phyloP scores from a whole-genome alignment of 2,888 invertebrate genomes.

The Hesperia comma region DNA sequence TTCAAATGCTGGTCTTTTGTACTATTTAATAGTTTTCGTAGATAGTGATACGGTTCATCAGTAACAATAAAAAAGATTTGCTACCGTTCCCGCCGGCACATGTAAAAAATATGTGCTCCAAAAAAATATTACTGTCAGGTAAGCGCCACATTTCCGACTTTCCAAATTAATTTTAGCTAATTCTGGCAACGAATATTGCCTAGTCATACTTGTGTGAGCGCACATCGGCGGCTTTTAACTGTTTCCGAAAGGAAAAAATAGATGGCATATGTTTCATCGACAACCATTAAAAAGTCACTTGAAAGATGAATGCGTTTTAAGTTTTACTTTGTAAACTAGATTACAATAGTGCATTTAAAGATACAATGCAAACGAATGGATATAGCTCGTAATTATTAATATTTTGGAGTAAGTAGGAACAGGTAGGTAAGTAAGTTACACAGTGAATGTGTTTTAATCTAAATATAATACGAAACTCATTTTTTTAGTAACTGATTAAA shows the following conservation, averaged over 20 bases:
- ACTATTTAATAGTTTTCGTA: slow-evolving; percentile 60
- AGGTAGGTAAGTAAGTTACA: no score
- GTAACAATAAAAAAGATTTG: slow-evolving; percentile 70
- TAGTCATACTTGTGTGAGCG: slow-evolving; percentile 73
- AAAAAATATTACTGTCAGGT: slow-evolving; percentile 70
- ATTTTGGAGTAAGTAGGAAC: neutral
- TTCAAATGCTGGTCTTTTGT: slow-evolving; percentile 40
- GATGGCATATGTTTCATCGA: slow-evolving; percentile 68
- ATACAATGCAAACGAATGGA: slow-evolving; percentile 31
- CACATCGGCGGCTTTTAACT: slow-evolving; percentile 67
- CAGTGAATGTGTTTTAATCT: no score
- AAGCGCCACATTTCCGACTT: slow-evolving; percentile 60
- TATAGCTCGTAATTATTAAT: neutral
- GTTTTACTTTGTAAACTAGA: slow-evolving; percentile 40
- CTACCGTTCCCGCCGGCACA: slow-evolving; percentile 71
- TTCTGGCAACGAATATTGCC: slow-evolving; percentile 66
- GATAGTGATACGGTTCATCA: slow-evolving; percentile 70
- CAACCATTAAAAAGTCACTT: slow-evolving; percentile 75
- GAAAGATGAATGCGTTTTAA: slow-evolving; percentile 66
- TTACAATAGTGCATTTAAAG: slow-evolving; percentile 15
- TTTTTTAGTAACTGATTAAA: slow-evolving; percentile 64
- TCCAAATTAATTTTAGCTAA: slow-evolving; percentile 77
- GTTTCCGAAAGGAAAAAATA: slow-evolving; percentile 59
- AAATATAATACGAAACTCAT: slow-evolving; percentile 40
- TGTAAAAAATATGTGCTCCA: slow-evolving; percentile 54